These are phyloP conservation scores for Mycetomoellerius zeteki DNA, from an alignment of 1,140 invertebrate species.

Conservation along the genomic window DNA sequence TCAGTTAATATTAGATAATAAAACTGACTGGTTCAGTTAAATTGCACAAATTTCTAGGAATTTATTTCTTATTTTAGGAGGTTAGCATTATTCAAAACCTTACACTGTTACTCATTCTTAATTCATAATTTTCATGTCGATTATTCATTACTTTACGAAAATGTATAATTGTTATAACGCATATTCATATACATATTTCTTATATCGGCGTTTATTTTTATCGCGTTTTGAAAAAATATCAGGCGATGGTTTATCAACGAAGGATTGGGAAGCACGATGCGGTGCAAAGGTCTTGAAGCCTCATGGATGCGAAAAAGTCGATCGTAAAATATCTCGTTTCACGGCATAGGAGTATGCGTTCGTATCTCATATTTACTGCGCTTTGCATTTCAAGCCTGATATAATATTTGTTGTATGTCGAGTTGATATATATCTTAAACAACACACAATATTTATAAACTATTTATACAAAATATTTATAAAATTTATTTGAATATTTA, in stretches of 20 bases:
- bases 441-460: too few species aligned
- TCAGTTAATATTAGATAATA: too few species aligned
- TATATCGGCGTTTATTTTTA: not conserved
- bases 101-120: not conserved
- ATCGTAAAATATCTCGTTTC: constrained; percentile 30
- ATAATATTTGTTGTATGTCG: not conserved
- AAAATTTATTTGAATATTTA: too few species aligned
- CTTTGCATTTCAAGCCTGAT: not conserved
- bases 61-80: not conserved
- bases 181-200: not conserved
- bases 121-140: not conserved
- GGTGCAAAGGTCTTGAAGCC: constrained; percentile 2
- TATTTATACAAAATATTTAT: too few species aligned
- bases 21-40: too few species aligned
- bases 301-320: not conserved
- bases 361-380: not conserved
- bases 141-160: not conserved
- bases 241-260: not conserved
- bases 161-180: not conserved
- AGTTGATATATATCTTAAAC: not conserved
- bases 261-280: constrained; percentile 9
- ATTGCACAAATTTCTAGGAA: too few species aligned
- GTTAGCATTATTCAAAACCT: not conserved
- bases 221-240: not conserved
- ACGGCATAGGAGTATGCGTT: not conserved